Conservation (phyloP, 2,113 vertebrate genomes). For the Solenodon paradoxus region DNA sequence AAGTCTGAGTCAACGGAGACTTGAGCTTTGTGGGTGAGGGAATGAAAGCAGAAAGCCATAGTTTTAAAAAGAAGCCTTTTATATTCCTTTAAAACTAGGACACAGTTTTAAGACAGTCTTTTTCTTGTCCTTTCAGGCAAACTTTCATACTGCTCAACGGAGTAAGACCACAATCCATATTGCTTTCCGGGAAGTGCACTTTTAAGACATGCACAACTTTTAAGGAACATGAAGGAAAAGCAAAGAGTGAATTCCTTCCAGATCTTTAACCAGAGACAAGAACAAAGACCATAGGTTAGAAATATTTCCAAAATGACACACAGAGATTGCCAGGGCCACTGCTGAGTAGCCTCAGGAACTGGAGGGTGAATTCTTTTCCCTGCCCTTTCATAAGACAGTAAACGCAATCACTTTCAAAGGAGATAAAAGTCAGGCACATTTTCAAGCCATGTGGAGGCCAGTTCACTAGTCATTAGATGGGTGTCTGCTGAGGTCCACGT, state of each 20-base stretch:
- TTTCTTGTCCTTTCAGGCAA: slow-evolving; percentile 31
- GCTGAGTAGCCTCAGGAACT: slow-evolving; percentile 5
- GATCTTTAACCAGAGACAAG: slow-evolving; percentile 65
- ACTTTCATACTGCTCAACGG: slow-evolving; percentile 33
- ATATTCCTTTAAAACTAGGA: slow-evolving; percentile 60
- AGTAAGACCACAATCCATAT: slow-evolving; percentile 55
- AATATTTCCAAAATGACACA: slow-evolving; percentile 56
- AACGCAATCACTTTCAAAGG: slow-evolving; percentile 60
- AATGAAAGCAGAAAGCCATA: neutral
- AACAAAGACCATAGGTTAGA: slow-evolving; percentile 39
- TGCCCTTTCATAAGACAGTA: slow-evolving; percentile 51
- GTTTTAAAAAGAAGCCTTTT: slow-evolving; percentile 59
- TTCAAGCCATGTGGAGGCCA: slow-evolving; percentile 8
- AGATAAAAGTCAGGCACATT: slow-evolving; percentile 56
- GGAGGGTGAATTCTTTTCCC: slow-evolving; percentile 31
- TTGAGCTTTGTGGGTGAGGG: neutral
- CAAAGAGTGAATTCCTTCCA: slow-evolving; percentile 64
- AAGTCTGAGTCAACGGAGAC: neutral
- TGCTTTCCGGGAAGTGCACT: slow-evolving; percentile 63
- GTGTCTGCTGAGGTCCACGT: neutral
- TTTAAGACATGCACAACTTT: slow-evolving; percentile 71
- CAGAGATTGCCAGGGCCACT: slow-evolving; percentile 20
- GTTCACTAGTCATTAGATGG: neutral
- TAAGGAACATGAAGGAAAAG: slow-evolving; percentile 66
- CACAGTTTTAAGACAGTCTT: slow-evolving; percentile 51